Percentiles rank a stretch among this genome's conserved stretches.
phyloP scores from a whole-genome alignment of 2,888 invertebrate genomes.

The Leptinotarsa rubiginosa region DNA sequence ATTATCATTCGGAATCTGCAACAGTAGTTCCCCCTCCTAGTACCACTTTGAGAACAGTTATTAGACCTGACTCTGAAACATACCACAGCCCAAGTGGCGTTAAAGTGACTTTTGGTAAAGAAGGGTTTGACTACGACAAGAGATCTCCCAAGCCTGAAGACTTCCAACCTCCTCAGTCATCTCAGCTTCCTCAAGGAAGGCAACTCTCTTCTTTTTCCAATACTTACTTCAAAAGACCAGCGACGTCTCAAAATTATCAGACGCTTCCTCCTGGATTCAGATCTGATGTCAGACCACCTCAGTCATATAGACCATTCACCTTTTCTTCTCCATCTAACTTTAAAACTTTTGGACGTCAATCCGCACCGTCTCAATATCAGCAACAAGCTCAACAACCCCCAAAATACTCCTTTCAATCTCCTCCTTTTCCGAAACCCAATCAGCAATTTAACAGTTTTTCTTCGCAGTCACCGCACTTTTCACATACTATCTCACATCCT shows the following conservation, averaged over 20 bases:
- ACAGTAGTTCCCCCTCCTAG: slow-evolving; percentile 72
- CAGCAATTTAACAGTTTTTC: slow-evolving; percentile 39
- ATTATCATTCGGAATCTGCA: slow-evolving; percentile 50
- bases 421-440: slow-evolving; percentile 35
- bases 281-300: slow-evolving; percentile 63
- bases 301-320: slow-evolving; percentile 70
- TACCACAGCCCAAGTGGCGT: slow-evolving; percentile 86
- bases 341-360: slow-evolving; percentile 42
- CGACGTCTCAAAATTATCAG: slow-evolving; percentile 44
- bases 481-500: slow-evolving; percentile 46
- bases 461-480: slow-evolving; percentile 46
- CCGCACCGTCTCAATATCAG: slow-evolving; percentile 41
- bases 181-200: slow-evolving; percentile 52
- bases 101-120: slow-evolving; percentile 83
- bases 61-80: slow-evolving; percentile 87
- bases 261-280: slow-evolving; percentile 49
- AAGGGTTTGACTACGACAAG: slow-evolving; percentile 68
- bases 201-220: slow-evolving; percentile 57
- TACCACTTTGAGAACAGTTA: slow-evolving; percentile 85
- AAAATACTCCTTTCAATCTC: slow-evolving; percentile 44
- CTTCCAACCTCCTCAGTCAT: slow-evolving; percentile 50
- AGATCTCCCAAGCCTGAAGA: slow-evolving; percentile 67
- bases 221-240: slow-evolving; percentile 51
- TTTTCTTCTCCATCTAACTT: slow-evolving; percentile 42
- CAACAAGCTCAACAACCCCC: slow-evolving; percentile 52